Conservation (phyloP, 2,113 vertebrate species). For the Gasterosteus aculeatus region DNA sequence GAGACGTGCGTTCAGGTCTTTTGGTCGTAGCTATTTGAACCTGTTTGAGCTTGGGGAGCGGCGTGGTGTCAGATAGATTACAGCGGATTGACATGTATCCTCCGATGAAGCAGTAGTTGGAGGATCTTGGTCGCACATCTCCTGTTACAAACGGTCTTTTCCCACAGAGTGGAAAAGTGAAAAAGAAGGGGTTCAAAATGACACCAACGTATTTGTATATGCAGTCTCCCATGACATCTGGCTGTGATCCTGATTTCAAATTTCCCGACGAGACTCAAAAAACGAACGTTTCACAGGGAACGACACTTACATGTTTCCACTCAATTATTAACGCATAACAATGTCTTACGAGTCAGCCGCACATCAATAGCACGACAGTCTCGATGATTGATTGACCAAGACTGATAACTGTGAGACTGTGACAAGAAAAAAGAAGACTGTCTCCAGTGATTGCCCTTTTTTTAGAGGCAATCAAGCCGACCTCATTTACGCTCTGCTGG, state of each 20-base stretch:
- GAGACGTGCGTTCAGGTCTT: slow-evolving; percentile 12
- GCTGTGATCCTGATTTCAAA: slow-evolving; percentile 40
- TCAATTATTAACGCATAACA: background rate
- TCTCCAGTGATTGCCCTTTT: slow-evolving; percentile 62
- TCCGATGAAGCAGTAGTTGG: slow-evolving; percentile 48
- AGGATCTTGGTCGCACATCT: slow-evolving; percentile 55
- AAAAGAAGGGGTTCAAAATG: slow-evolving; percentile 35
- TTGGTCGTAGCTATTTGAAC: slow-evolving; percentile 29
- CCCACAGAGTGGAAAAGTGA: slow-evolving; percentile 57
- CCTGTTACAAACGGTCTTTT: slow-evolving; percentile 66
- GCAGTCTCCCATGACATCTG: slow-evolving; percentile 78
- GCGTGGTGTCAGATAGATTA: slow-evolving; percentile 37
- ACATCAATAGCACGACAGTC: background rate
- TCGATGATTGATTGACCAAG: slow-evolving; percentile 52
- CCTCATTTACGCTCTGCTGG: slow-evolving; percentile 59
- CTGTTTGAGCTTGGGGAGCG: slow-evolving; percentile 62
- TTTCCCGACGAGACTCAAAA: slow-evolving; percentile 37
- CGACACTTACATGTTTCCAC: background rate
- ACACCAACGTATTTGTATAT: slow-evolving; percentile 59
- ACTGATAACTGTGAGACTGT: slow-evolving; percentile 45
- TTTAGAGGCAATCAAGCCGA: slow-evolving; percentile 61
- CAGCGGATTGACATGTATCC: slow-evolving; percentile 50
- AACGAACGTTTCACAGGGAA: background rate
- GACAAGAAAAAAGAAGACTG: slow-evolving; percentile 28
- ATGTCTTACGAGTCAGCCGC: slow-evolving; percentile 3